Evolutionary conservation across 2,888 invertebrate species (phyloP).

Genomic region (Sinotaia quadrata): DNA sequence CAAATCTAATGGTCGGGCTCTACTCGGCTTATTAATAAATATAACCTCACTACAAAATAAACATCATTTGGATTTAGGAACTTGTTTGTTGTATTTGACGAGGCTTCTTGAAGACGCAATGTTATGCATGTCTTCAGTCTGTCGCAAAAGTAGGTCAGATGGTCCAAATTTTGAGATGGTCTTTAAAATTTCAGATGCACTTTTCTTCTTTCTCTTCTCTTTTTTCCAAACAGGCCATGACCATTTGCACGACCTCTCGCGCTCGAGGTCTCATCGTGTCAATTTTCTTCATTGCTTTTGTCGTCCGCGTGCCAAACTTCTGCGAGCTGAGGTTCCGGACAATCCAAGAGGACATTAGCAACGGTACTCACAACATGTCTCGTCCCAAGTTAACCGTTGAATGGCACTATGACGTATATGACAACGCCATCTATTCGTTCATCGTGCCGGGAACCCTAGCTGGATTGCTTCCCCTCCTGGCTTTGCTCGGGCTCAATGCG

Average conservation of each 20-base stretch:
- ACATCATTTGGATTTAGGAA: no score
- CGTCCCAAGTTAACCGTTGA: slow-evolving; percentile 17
- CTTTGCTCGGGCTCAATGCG: slow-evolving; percentile 61
- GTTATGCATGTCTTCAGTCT: no score
- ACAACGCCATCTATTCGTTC: slow-evolving; percentile 29
- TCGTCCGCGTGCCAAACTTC: slow-evolving; percentile 58
- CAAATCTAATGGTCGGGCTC: no score
- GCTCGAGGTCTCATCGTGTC: slow-evolving; percentile 59
- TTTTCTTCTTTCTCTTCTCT: background rate
- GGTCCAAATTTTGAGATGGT: no score
- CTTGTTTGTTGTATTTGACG: no score
- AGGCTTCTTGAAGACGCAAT: no score
- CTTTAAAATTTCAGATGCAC: no score
- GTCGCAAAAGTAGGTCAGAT: no score
- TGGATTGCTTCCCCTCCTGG: slow-evolving; percentile 53
- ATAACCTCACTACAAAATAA: no score
- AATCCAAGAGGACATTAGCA: background rate
- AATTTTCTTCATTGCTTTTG: slow-evolving; percentile 51
- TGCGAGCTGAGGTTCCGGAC: slow-evolving; percentile 43
- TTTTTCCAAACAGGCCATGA: slow-evolving; percentile 43
- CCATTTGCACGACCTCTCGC: slow-evolving; percentile 60
- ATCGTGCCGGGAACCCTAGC: slow-evolving; percentile 31
- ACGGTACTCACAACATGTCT: slow-evolving; percentile 2
- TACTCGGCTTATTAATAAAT: no score
- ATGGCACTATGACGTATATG: slow-evolving; percentile 30